Conservation (phyloP, 2,113 vertebrate genomes). For the Psammodynastes pulverulentus region DNA sequence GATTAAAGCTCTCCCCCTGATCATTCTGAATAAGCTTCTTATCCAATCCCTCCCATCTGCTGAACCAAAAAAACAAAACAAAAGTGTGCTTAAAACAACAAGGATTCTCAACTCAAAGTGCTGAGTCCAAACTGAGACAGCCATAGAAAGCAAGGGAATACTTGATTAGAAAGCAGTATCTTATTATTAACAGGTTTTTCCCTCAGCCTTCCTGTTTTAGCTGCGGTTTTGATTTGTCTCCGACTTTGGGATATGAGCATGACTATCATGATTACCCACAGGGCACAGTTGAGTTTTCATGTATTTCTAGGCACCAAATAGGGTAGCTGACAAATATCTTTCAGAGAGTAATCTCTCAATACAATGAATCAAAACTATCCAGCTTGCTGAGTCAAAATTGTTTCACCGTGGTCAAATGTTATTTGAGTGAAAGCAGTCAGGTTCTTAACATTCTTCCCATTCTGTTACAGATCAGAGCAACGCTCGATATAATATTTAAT, state of each 20-base stretch:
- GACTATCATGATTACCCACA: not conserved
- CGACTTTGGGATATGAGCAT: not conserved
- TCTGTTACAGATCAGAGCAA: not conserved
- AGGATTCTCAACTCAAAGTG: not conserved
- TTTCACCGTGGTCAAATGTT: not conserved
- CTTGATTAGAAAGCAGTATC: not conserved
- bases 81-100: not conserved
- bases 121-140: not conserved
- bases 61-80: not conserved
- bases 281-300: not conserved
- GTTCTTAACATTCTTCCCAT: not conserved
- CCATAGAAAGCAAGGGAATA: not conserved
- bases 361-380: not conserved
- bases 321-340: not conserved
- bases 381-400: not conserved
- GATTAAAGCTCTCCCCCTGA: not conserved
- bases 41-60: not conserved
- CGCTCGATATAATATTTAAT: not conserved
- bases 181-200: not conserved
- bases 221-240: not conserved
- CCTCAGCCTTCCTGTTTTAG: not conserved
- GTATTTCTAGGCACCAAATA: not conserved
- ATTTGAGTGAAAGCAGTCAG: not conserved
- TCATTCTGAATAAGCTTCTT: not conserved
- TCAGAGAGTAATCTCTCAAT: not conserved